Base-by-base conservation (phyloP, 2,888 invertebrate species). In the Colletes collaris region DNA sequence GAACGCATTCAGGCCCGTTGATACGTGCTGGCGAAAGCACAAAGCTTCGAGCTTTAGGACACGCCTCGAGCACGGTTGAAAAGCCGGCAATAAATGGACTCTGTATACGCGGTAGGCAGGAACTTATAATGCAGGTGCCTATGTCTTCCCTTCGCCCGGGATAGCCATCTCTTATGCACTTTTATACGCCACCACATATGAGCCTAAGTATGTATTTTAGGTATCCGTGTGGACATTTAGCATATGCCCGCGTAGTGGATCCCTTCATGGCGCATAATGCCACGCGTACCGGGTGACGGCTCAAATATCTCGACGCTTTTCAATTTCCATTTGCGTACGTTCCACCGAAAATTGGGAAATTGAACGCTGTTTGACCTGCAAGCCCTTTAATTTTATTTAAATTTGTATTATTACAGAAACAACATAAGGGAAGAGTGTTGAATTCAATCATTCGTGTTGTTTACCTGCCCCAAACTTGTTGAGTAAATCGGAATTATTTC, bases 141-240 rank as follows among this genome's bases (percentile, higher is more conserved):
- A 86, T 88, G 90, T 88, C 88, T 90, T 90, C 82, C 88, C 89
- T 86, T 81, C 84, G 86, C 86, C 86, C 80, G 86, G 90, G 92
- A 92, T 92, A 91, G 92, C 89, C 89, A 92, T 91, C 92, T 92
- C 91, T 91, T 91, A 91, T 92, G 91, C 92, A 91, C 92, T 92
- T 92, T 92, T 91, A 91, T 91, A 86, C 88, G 88, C 89, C 86
- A 86, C 76, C 84, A 83, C 83, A 82, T 86, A 85, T 73, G 81
- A 65, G 73, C 64, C 77, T 79, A 84, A 81, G 82, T 87, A 87
- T 89, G 87, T 87, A 84, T 87, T 84, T 87, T 86, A 83, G 83
- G 87, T 85, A 88, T 89, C 87, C 86, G 78, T 89, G 86, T 88
- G 73, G 86, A 86, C 87, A 89, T 89, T 89, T 87, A 79, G 86